These are phyloP conservation scores for Bacillus rossius DNA, from an alignment of 1,140 invertebrate species.

Conservation along the genomic window DNA sequence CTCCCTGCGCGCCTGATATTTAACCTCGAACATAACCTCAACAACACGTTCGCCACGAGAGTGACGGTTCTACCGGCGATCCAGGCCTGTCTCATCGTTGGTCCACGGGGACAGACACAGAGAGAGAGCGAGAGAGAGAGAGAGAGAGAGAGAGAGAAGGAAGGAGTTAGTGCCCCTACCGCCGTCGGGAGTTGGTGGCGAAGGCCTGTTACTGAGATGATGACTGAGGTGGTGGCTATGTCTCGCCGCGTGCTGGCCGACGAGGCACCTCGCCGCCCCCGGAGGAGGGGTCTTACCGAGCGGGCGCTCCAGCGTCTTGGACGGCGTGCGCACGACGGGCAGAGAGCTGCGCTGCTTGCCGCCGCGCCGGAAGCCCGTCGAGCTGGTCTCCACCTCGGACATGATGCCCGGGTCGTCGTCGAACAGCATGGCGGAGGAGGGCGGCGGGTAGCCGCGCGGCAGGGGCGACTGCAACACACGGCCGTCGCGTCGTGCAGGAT, in stretches of 20 bases:
- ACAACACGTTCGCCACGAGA: too few relatives aligned
- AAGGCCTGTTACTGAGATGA: slow-evolving; percentile 4
- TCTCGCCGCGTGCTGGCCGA: slow-evolving; percentile 6
- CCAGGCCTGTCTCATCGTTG: too few relatives aligned
- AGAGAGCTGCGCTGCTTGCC: slow-evolving; percentile 87
- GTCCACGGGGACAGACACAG: not conserved
- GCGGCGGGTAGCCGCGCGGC: slow-evolving; percentile 63
- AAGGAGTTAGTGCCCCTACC: slow-evolving; percentile 12
- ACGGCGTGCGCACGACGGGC: slow-evolving; percentile 89
- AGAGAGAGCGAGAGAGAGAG: not conserved
- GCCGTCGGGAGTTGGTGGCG: slow-evolving; percentile 9
- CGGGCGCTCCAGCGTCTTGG: slow-evolving; percentile 87
- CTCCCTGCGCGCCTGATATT: too few relatives aligned
- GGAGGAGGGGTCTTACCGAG: slow-evolving; percentile 55
- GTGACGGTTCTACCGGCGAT: too few relatives aligned
- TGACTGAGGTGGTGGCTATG: slow-evolving; percentile 8
- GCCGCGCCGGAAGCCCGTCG: slow-evolving; percentile 84
- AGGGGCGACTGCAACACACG: slow-evolving; percentile 51
- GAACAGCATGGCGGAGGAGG: slow-evolving; percentile 68
- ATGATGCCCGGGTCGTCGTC: slow-evolving; percentile 96
- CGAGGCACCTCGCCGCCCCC: not conserved
- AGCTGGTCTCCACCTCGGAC: slow-evolving; percentile 93
- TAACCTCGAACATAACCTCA: too few relatives aligned
- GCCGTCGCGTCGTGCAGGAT: too few relatives aligned
- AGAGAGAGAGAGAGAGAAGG: slow-evolving; percentile 1